Evolutionary conservation across 2,888 invertebrate genomes (phyloP).

Genomic region (Osmoderma eremita): DNA sequence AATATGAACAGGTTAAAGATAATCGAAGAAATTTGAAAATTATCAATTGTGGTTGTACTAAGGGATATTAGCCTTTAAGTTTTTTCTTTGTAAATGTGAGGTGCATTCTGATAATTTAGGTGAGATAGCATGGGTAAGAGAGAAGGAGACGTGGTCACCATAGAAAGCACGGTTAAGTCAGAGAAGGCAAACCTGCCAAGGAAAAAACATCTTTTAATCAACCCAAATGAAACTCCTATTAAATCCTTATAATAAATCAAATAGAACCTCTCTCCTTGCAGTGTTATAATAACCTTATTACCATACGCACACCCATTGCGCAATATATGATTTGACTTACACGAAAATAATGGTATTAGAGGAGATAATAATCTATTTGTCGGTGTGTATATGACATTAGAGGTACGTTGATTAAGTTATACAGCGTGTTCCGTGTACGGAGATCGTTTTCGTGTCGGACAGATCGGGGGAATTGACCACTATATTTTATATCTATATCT

Average conservation of each 20-base stretch:
- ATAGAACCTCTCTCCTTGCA: conserved; percentile 49
- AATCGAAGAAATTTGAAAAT: too few relatives aligned
- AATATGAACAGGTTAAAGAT: too few relatives aligned
- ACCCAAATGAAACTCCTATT: conserved; percentile 54
- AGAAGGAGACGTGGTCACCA: background rate
- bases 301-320: conserved; percentile 56
- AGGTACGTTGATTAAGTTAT: conserved; percentile 57
- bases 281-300: conserved; percentile 57
- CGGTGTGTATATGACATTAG: conserved; percentile 12
- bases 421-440: conserved; percentile 57
- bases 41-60: background rate
- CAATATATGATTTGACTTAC: conserved; percentile 57
- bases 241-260: conserved; percentile 54
- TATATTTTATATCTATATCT: conserved; percentile 52
- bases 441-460: conserved; percentile 56
- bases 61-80: background rate
- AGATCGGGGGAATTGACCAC: conserved; percentile 51
- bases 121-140: conserved; percentile 1
- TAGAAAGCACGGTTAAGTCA: background rate
- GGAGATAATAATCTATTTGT: conserved; percentile 53
- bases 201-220: conserved; percentile 53
- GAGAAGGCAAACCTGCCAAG: conserved; percentile 7
- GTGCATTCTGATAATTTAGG: conserved; percentile 11
- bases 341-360: conserved; percentile 58
- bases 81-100: conserved; percentile 9